Conservation (phyloP, 2,113 vertebrate species). For the Mustelus asterias region DNA sequence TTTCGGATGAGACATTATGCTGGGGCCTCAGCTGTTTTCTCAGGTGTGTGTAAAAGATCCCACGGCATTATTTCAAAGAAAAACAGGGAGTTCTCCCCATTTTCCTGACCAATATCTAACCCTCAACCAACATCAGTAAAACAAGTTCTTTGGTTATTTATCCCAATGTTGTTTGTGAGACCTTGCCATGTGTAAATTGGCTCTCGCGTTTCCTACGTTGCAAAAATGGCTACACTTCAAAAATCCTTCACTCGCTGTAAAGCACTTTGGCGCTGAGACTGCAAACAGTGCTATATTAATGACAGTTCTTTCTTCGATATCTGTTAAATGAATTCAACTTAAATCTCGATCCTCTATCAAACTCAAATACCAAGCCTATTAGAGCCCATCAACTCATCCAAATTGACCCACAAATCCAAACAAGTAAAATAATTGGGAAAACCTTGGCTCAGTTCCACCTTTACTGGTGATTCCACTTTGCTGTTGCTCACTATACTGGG, state of each 20-base stretch:
- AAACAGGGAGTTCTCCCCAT: not conserved
- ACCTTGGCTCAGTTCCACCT: not conserved
- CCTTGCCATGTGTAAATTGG: not conserved
- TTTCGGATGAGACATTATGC: not conserved
- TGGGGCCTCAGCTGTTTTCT: not conserved
- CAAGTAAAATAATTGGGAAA: not conserved
- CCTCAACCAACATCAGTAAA: not conserved
- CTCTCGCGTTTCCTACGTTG: not conserved
- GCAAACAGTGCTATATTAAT: not conserved
- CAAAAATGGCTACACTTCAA: not conserved
- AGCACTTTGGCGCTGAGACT: not conserved
- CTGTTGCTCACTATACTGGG: not conserved
- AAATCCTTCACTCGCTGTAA: not conserved
- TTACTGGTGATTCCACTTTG: not conserved
- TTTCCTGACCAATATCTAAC: not conserved
- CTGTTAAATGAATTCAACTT: not conserved
- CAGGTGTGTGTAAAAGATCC: not conserved
- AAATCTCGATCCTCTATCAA: not conserved
- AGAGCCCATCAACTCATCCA: not conserved
- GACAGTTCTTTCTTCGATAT: not conserved
- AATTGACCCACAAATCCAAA: not conserved
- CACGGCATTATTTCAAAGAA: not conserved
- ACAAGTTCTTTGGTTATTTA: not conserved
- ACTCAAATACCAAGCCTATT: not conserved
- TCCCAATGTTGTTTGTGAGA: not conserved